phyloP scores from a whole-genome alignment of 2,888 invertebrate species.

The Lithophane leautieri region DNA sequence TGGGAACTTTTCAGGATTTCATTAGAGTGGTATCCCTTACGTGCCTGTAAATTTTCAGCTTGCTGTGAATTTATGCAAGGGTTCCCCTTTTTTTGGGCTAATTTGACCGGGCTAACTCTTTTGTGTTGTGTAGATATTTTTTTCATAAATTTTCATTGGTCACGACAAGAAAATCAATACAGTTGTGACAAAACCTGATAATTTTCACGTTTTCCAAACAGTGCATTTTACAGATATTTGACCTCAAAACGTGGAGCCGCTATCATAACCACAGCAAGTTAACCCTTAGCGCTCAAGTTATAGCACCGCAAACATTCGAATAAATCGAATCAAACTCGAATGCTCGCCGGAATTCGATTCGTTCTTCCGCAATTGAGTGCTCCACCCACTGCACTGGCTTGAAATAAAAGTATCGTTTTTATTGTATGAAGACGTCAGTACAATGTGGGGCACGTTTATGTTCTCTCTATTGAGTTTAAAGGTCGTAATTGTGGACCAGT shows the following conservation, averaged over 20 bases:
- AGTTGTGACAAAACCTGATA: too few species aligned
- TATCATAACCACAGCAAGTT: conserved; percentile 10
- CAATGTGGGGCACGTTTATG: neutral
- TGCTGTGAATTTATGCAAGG: too few species aligned
- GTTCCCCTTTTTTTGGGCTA: too few species aligned
- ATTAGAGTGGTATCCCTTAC: too few species aligned
- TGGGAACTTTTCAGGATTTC: too few species aligned
- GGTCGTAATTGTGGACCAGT: neutral
- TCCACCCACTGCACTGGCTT: conserved; percentile 37
- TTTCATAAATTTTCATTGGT: neutral
- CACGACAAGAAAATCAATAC: neutral
- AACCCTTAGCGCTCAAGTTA: conserved; percentile 24
- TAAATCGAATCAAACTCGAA: conserved; percentile 56
- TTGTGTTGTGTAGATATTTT: neutral
- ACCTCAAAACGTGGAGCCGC: neutral
- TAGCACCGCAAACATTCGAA: conserved; percentile 32
- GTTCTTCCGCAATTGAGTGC: conserved; percentile 37
- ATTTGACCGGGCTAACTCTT: too few species aligned
- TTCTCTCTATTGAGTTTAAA: conserved; percentile 18
- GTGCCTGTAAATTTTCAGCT: too few species aligned
- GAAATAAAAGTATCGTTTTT: conserved; percentile 48
- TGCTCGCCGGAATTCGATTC: conserved; percentile 48
- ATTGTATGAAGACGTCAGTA: conserved; percentile 21
- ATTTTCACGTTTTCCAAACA: too few species aligned
- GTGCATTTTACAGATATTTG: neutral